phyloP scores from a whole-genome alignment of 2,888 invertebrate species.

The Eilema caniola region DNA sequence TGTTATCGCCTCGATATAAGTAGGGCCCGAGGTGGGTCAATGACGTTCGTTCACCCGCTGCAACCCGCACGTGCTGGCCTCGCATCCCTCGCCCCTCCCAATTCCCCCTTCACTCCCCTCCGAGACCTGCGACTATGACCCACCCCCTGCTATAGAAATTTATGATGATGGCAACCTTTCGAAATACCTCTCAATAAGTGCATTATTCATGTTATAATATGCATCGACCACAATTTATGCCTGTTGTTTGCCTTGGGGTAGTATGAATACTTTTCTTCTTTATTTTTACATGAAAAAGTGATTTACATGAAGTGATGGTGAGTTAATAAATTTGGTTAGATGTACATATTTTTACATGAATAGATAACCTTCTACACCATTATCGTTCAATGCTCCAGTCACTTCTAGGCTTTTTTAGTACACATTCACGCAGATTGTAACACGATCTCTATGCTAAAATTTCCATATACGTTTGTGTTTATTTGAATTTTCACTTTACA shows the following conservation, averaged over 20 bases:
- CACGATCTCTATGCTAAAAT: not conserved
- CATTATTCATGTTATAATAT: slow-evolving; percentile 28
- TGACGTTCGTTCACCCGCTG: slow-evolving; percentile 85
- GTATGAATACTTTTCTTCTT: slow-evolving; percentile 1
- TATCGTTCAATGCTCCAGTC: slow-evolving; percentile 8
- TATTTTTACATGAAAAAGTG: slow-evolving; percentile 8
- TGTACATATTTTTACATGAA: slow-evolving; percentile 16
- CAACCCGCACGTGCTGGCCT: slow-evolving; percentile 82
- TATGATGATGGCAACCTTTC: slow-evolving; percentile 50
- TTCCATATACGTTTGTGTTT: not conserved
- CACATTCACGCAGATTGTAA: not conserved
- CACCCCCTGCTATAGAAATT: slow-evolving; percentile 49
- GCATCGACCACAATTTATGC: slow-evolving; percentile 16
- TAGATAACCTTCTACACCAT: slow-evolving; percentile 12
- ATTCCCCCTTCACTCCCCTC: slow-evolving; percentile 23
- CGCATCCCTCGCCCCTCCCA: slow-evolving; percentile 58
- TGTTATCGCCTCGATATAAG: slow-evolving; percentile 78
- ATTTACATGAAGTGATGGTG: not conserved
- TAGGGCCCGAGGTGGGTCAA: slow-evolving; percentile 84
- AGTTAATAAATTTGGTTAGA: slow-evolving; percentile 8
- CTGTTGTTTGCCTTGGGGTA: slow-evolving; percentile 7
- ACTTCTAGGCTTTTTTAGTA: not conserved
- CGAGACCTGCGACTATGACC: slow-evolving; percentile 33
- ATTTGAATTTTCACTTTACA: not conserved
- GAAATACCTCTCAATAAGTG: slow-evolving; percentile 35